Conservation (phyloP, 2,888 invertebrate genomes). For the Lagria hirta region DNA sequence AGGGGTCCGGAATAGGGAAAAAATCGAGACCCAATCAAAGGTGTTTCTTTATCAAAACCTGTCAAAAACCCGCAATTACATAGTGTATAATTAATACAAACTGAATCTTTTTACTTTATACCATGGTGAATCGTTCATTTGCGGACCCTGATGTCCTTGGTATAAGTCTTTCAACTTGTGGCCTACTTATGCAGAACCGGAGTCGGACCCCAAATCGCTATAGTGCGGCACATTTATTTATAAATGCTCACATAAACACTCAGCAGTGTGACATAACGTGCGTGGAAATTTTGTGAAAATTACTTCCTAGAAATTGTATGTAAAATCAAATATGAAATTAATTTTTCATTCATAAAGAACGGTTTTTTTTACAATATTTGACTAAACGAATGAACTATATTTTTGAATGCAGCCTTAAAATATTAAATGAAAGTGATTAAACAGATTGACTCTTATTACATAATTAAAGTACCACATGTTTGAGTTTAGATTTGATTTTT, state of each 20-base stretch:
- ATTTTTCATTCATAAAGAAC: too few relatives aligned
- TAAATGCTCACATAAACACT: constrained; percentile 40
- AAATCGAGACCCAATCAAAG: constrained; percentile 2
- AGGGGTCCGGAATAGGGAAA: constrained; percentile 6
- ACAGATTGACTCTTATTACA: constrained; percentile 5
- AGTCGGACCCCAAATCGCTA: constrained; percentile 38
- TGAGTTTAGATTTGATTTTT: constrained; percentile 8
- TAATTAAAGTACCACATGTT: constrained; percentile 7
- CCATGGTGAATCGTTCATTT: constrained; percentile 50
- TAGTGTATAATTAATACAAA: constrained; percentile 36
- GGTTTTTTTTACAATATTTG: too few relatives aligned
- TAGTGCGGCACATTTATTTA: constrained; percentile 36
- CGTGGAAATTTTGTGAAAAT: constrained; percentile 10
- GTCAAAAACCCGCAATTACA: constrained; percentile 39
- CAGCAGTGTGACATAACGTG: constrained; percentile 46
- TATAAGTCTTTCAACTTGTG: constrained; percentile 64
- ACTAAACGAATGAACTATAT: too few relatives aligned
- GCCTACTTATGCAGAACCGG: constrained; percentile 50
- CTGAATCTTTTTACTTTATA: constrained; percentile 45
- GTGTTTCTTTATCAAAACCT: constrained; percentile 30
- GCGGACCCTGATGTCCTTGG: constrained; percentile 72
- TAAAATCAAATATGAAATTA: not conserved
- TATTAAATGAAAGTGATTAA: constrained; percentile 15
- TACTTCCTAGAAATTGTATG: constrained; percentile 1
- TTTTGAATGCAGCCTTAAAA: too few relatives aligned